Conservation (phyloP, 2,888 invertebrate genomes). For the Pimpla rufipes region DNA sequence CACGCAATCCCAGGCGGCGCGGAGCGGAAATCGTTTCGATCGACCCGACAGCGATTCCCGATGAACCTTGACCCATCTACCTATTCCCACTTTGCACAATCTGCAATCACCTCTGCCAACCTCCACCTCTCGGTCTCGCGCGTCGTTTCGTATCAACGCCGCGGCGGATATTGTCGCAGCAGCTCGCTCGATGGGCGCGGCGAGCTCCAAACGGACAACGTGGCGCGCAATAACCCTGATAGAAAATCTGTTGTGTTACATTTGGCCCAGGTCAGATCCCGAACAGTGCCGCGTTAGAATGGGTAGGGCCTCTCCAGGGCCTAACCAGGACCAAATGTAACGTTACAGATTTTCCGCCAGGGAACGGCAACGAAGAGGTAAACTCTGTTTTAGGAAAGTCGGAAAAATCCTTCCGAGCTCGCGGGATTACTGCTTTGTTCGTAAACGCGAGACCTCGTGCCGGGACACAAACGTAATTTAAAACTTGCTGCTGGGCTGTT, state of each 20-base stretch:
- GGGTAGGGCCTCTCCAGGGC: too few species aligned
- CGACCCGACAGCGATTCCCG: conserved; percentile 50
- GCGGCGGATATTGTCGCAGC: conserved; percentile 31
- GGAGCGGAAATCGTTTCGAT: conserved; percentile 51
- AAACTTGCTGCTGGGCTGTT: conserved; percentile 67
- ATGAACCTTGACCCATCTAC: conserved; percentile 67
- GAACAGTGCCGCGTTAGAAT: too few species aligned
- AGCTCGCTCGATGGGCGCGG: not conserved
- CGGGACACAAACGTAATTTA: conserved; percentile 71
- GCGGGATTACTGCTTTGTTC: not conserved
- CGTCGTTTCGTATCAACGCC: conserved; percentile 39
- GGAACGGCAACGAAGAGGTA: conserved; percentile 13
- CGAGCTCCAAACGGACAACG: not conserved
- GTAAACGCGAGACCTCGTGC: conserved; percentile 22
- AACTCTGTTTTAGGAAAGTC: conserved; percentile 57
- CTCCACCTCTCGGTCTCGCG: conserved; percentile 30
- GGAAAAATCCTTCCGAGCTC: conserved; percentile 34
- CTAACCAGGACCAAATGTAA: too few species aligned
- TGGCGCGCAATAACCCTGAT: too few species aligned
- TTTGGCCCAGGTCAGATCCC: too few species aligned
- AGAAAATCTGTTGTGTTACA: too few species aligned
- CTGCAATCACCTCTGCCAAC: conserved; percentile 50
- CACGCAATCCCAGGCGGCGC: conserved; percentile 42
- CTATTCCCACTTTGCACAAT: conserved; percentile 53
- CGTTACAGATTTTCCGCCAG: too few species aligned